Percentiles rank a stretch among this genome's conserved stretches.
These are phyloP conservation scores for Lepas anatifera DNA, from an alignment of 2,888 invertebrate species.

Conservation along the genomic window DNA sequence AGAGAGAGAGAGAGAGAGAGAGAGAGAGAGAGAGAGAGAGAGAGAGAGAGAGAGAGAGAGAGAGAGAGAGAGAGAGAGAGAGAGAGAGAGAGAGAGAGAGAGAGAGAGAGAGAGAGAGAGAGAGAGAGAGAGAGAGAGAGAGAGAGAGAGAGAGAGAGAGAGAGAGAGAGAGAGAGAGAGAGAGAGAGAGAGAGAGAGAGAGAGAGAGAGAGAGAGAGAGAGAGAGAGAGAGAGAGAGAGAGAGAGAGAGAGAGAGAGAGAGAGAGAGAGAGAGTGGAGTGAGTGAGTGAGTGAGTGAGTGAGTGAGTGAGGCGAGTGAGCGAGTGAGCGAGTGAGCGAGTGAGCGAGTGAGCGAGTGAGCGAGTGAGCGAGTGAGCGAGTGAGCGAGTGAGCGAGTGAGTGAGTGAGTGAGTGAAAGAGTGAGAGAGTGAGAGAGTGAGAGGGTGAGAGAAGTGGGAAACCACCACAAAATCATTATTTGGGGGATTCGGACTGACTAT, in stretches of 20 bases:
- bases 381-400: too few relatives aligned
- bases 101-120: neutral
- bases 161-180: neutral
- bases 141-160: neutral
- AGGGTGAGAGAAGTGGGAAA: too few relatives aligned
- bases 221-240: too few relatives aligned
- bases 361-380: too few relatives aligned
- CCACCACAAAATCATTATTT: too few relatives aligned
- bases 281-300: neutral
- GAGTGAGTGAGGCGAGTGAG: neutral
- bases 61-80: too few relatives aligned
- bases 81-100: neutral
- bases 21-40: neutral
- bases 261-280: conserved; percentile 14
- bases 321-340: too few relatives aligned
- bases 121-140: neutral
- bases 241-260: neutral
- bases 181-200: neutral
- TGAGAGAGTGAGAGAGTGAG: too few relatives aligned
- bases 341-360: too few relatives aligned
- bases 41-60: too few relatives aligned
- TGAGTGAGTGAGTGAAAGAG: too few relatives aligned
- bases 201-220: neutral
- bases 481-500: too few relatives aligned
- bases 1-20: neutral